phyloP scores from a whole-genome alignment of 2,113 vertebrate species.

The Tautogolabrus adspersus region DNA sequence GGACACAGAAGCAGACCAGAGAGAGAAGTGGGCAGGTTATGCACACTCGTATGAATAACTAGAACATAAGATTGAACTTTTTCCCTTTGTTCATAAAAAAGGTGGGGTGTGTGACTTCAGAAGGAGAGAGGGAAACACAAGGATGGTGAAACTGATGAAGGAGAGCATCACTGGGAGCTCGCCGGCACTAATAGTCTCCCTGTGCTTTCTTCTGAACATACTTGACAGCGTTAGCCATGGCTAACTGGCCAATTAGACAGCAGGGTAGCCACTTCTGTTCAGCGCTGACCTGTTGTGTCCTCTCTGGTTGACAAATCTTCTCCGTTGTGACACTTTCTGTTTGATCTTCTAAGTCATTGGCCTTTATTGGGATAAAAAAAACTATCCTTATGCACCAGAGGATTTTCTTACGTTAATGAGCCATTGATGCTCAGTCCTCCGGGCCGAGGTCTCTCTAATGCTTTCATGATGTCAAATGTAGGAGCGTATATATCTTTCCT shows the following conservation, averaged over 20 bases:
- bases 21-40: not conserved
- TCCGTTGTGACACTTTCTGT: constrained; percentile 46
- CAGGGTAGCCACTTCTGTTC: constrained; percentile 50
- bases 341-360: constrained; percentile 41
- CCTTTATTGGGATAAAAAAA: constrained; percentile 12
- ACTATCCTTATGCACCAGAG: constrained; percentile 5
- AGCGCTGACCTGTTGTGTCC: constrained; percentile 51
- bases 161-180: constrained; percentile 32
- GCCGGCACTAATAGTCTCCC: constrained; percentile 50
- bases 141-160: constrained; percentile 37
- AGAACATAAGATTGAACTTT: constrained; percentile 43
- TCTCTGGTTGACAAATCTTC: constrained; percentile 56
- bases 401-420: constrained; percentile 20
- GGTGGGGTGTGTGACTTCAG: constrained; percentile 25
- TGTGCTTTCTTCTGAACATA: constrained; percentile 44
- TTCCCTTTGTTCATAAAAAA: constrained; percentile 18
- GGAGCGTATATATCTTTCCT: constrained; percentile 27
- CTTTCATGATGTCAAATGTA: constrained; percentile 35
- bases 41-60: constrained; percentile 40
- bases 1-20: not conserved
- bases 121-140: constrained; percentile 4
- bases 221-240: constrained; percentile 60
- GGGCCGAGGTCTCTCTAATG: constrained; percentile 21
- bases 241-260: constrained; percentile 77
- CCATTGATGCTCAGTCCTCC: not conserved